Evolutionary conservation across 2,797 vertebrate genomes (phyloP).

Genomic region (Adrianichthys oophorus): DNA sequence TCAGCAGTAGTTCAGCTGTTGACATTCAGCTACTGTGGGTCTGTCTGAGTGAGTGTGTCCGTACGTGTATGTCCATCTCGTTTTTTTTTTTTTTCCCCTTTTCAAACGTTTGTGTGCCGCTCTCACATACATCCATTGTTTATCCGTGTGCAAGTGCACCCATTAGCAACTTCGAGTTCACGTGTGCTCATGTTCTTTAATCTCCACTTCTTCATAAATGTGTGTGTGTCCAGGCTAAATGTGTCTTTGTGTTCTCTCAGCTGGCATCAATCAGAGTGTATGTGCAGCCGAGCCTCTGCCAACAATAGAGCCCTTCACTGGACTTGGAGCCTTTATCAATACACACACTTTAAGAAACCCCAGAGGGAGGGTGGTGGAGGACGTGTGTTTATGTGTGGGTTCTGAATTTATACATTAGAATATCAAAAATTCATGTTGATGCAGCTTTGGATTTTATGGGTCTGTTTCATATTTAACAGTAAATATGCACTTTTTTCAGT

Average conservation of each 20-base stretch:
- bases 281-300: conserved; percentile 64
- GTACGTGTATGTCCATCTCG: conserved; percentile 4
- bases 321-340: conserved; percentile 68
- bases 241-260: conserved; percentile 82
- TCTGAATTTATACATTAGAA: conserved; percentile 8
- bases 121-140: conserved; percentile 9
- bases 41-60: conserved; percentile 10
- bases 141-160: not conserved
- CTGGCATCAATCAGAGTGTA: conserved; percentile 83
- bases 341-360: conserved; percentile 39
- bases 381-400: conserved; percentile 22
- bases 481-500: not conserved
- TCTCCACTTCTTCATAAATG: conserved; percentile 17
- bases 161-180: conserved; percentile 7
- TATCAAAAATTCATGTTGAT: not conserved
- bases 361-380: conserved; percentile 25
- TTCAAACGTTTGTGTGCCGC: not conserved
- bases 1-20: conserved; percentile 55
- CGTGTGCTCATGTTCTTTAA: conserved; percentile 24
- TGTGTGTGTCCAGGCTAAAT: conserved; percentile 71
- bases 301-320: conserved; percentile 78
- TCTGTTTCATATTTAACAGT: not conserved
- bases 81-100: not conserved
- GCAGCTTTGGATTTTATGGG: conserved; percentile 1
- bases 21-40: conserved; percentile 19